Evolutionary conservation across 2,113 vertebrate species (phyloP), one percentile per base, ranked within the genome.

Genomic region (Gymnocephalus cernua): DNA sequence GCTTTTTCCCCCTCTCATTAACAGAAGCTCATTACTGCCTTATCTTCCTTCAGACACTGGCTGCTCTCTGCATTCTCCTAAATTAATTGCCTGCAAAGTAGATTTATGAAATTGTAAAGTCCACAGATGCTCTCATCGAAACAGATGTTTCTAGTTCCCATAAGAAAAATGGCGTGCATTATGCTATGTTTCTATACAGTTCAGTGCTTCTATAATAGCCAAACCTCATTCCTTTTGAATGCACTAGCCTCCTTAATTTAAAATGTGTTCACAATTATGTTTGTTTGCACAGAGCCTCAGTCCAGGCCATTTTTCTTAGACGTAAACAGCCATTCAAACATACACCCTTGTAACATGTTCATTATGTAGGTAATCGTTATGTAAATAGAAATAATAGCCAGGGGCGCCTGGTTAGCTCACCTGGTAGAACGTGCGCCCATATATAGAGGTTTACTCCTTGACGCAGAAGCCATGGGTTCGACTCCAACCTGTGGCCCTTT

Each of bases 1-100:
- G 84, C 82, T 85, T 91, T 86, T 78, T 72, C 75, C n/a, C 21
- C 88, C 88, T 84, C 86, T 90, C 92, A 91, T 92, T 90, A 91
- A 76, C 86, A 87, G 89, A 88, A 86, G 85, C 83, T 92, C 86
- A 90, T 92, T 91, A 89, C 71, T 50, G 85, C 75, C 68, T 91
- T 90, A 92, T 91, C 92, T 88, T 87, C 71, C 58, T 72, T 81
- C 84, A 82, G 82, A 92, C 86, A 84, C 45, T 53, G 65, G 58
- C 81, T 76, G 82, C 76, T 83, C 83, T 80, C 83, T 86, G 80
- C 81, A 61, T 90, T 91, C 86, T 68, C 62, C 88, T 63, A 57
- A 88, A 89, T 90, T 82, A 88, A 91, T 92, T 86, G 79, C 77
- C 80, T 85, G 84, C 84, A 85, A 90, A 86, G 81, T 77, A 87